Conservation (phyloP, 1,140 invertebrate genomes). For the Heliconius nattereri region DNA sequence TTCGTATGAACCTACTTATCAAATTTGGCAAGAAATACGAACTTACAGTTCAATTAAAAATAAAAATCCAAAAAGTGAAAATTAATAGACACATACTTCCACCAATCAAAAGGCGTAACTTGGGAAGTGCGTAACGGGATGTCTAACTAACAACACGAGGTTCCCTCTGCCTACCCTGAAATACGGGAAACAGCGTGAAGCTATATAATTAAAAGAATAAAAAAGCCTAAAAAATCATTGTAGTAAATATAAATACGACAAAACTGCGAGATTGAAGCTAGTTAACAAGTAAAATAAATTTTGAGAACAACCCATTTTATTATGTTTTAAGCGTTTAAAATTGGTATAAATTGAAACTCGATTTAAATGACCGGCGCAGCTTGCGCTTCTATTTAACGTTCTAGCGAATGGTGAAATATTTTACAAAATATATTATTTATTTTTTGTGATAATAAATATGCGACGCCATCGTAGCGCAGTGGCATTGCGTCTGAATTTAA, state of each 20-base stretch:
- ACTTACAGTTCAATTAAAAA: too few relatives aligned
- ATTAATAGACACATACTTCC: too few relatives aligned
- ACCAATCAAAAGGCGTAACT: too few relatives aligned
- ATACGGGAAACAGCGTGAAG: background rate
- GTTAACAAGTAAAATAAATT: background rate
- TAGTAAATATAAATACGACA: too few relatives aligned
- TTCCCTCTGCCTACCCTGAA: background rate
- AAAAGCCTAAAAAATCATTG: too few relatives aligned
- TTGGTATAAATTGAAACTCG: slow-evolving; percentile 8
- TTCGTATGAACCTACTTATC: too few relatives aligned
- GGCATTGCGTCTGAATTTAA: background rate
- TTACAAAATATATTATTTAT: background rate
- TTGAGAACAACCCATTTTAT: background rate
- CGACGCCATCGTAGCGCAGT: too few relatives aligned
- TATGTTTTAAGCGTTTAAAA: background rate
- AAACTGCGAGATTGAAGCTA: background rate
- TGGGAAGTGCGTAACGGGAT: background rate
- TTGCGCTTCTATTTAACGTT: background rate
- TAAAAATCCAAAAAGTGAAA: too few relatives aligned
- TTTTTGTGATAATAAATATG: background rate
- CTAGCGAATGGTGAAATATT: background rate
- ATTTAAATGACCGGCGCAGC: slow-evolving; percentile 3
- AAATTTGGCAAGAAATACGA: too few relatives aligned
- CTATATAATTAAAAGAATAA: background rate
- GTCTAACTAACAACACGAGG: background rate